These are phyloP conservation scores for Azemiops feae DNA, from an alignment of 2,113 vertebrate species.

Conservation along the genomic window DNA sequence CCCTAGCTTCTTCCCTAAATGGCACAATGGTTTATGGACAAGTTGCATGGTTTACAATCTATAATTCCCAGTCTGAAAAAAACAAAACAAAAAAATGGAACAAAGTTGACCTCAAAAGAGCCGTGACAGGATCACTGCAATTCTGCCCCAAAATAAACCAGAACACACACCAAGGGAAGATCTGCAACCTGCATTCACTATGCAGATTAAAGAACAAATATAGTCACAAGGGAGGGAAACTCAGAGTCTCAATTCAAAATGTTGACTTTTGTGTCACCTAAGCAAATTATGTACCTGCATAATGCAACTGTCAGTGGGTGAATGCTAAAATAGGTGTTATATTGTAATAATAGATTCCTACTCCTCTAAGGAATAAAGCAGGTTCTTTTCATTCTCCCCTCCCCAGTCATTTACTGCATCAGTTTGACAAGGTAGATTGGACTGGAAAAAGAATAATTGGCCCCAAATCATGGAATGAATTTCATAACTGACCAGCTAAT, in stretches of 20 bases:
- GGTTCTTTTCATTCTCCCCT: neutral
- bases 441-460: neutral
- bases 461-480: neutral
- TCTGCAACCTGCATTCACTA: neutral
- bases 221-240: neutral
- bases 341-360: neutral
- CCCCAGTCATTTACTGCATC: neutral
- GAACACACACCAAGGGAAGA: neutral
- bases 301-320: neutral
- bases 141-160: neutral
- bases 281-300: neutral
- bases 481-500: neutral
- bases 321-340: neutral
- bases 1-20: neutral
- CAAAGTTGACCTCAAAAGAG: neutral
- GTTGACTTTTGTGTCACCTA: neutral
- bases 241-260: neutral
- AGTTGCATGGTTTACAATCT: neutral
- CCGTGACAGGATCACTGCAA: neutral
- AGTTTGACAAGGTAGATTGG: neutral
- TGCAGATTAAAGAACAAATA: neutral
- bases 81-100: neutral
- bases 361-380: neutral
- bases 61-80: neutral
- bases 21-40: neutral